phyloP scores from a whole-genome alignment of 2,113 vertebrate species.

The Ciconia boyciana region DNA sequence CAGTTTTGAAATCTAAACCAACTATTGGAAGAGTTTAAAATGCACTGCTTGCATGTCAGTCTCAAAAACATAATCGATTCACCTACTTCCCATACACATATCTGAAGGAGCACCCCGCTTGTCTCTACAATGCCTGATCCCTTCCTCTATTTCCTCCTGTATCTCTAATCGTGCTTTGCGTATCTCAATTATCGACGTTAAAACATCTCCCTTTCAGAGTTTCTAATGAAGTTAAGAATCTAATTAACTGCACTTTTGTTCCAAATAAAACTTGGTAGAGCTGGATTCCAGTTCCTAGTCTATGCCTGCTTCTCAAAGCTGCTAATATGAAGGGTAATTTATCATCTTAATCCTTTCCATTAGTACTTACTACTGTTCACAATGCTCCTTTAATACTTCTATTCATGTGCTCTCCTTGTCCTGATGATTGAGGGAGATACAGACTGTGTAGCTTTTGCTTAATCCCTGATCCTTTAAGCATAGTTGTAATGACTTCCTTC shows the following conservation, averaged over 20 bases:
- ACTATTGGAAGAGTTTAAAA: not conserved
- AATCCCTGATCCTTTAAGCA: not conserved
- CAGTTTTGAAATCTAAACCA: not conserved
- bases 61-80: not conserved
- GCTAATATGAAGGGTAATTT: not conserved
- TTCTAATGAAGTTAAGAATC: not conserved
- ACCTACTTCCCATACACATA: not conserved
- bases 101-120: not conserved
- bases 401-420: not conserved
- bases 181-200: not conserved
- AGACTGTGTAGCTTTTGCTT: not conserved
- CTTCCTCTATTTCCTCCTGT: not conserved
- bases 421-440: not conserved
- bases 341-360: constrained; percentile 9
- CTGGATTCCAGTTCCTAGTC: not conserved
- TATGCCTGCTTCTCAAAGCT: not conserved
- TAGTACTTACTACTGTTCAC: not conserved
- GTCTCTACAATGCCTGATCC: not conserved
- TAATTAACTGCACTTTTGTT: not conserved
- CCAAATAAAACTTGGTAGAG: not conserved
- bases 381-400: not conserved
- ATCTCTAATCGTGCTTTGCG: not conserved
- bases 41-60: not conserved
- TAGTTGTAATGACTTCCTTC: not conserved
- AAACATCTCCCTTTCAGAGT: not conserved